Base-by-base conservation (phyloP, 2,888 invertebrate species). In the Xanthia togata region DNA sequence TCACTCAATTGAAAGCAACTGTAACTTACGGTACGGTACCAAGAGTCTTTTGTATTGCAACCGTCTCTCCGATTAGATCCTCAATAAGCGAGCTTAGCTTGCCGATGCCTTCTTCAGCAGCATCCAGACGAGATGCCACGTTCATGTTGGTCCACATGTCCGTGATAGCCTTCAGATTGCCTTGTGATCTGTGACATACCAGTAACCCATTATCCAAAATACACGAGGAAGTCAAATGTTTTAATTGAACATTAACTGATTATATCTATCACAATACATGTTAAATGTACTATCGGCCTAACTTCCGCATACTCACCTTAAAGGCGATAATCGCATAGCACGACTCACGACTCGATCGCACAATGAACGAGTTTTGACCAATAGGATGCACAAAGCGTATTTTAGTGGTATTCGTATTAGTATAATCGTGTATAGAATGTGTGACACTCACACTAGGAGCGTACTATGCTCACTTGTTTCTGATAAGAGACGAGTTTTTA, bases 71-170 rank as follows among this genome's bases (percentile, higher is more conserved):
- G 23, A 97, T 97, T 23, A 97, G 88, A 82, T 97, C 97, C 89
- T 97, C 97, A 11, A 97, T 93, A 83, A 97, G 93, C 0, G 97
- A 97, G 70, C 97, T 97, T n/a, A 97, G 91, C 91, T 97, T 98
- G 31, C 94, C 93, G 69, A 98, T 97, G 35, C 97, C 97, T 57
- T 94, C 93, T 89, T 98, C 98, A 9, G 97, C 96, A 0, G 97
- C 97, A 67, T 98, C 97, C 78, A 98, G 91, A 55, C 98, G 96
- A 82, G 98, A 97, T 0, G 97, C 96, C 0, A 98, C 94, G 83
- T 97, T 97, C 74, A 98, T 92, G 31, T 97, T 96, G 81, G 97
- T 97, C 97, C 97, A 97, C 97, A 98, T 97, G 77, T 98, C 97
- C 23, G 97, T 96, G 38, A 97, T 93, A 1, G 97, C 96, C 85